phyloP scores from a whole-genome alignment of 2,113 vertebrate genomes.

The Danionella cerebrum region DNA sequence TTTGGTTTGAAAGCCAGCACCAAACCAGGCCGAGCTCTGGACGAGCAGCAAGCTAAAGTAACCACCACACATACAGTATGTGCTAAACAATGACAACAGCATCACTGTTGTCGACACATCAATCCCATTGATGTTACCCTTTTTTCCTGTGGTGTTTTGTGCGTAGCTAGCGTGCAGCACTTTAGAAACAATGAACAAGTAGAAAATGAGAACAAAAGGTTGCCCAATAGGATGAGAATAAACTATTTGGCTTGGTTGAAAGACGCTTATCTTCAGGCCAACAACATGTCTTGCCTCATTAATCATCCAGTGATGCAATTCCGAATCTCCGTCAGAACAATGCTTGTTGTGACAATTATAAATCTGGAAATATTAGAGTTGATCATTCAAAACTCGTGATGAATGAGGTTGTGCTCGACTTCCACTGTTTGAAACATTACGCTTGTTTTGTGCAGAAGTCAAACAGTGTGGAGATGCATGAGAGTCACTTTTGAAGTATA shows the following conservation, averaged over 20 bases:
- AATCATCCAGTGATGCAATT: slow-evolving; percentile 52
- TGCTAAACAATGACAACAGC: slow-evolving; percentile 53
- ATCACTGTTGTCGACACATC: slow-evolving; percentile 47
- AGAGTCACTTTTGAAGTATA: background rate
- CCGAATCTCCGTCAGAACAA: slow-evolving; percentile 32
- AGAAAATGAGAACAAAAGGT: slow-evolving; percentile 25
- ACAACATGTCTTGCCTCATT: slow-evolving; percentile 51
- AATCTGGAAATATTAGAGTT: background rate
- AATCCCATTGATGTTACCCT: slow-evolving; percentile 32
- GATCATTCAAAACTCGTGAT: background rate
- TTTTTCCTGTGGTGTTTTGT: slow-evolving; percentile 33
- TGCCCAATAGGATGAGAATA: slow-evolving; percentile 34
- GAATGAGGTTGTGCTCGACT: background rate
- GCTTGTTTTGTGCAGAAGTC: background rate
- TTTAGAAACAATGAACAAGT: slow-evolving; percentile 36
- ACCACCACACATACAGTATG: slow-evolving; percentile 53
- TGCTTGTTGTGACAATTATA: background rate
- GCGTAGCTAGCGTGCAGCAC: slow-evolving; percentile 35
- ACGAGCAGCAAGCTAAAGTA: slow-evolving; percentile 52
- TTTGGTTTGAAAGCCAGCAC: slow-evolving; percentile 58
- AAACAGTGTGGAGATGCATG: background rate
- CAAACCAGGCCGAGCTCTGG: slow-evolving; percentile 39
- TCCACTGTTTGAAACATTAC: background rate
- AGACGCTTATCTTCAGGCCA: slow-evolving; percentile 50
- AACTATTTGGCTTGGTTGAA: slow-evolving; percentile 58